phyloP scores from a whole-genome alignment of 2,797 vertebrate species.

The Intellagama lesueurii region DNA sequence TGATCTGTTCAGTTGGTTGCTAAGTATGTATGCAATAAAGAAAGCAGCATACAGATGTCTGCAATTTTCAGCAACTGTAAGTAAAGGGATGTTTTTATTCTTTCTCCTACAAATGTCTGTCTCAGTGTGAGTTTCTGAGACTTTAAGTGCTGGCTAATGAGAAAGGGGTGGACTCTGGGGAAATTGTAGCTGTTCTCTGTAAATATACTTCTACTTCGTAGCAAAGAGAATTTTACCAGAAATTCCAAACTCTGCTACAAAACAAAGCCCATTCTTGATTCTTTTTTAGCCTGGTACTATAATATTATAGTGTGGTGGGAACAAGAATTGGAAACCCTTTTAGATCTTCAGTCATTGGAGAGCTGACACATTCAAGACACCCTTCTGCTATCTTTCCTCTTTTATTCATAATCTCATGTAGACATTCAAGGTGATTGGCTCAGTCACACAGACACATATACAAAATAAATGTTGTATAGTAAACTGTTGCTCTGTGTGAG shows the following conservation, averaged over 20 bases:
- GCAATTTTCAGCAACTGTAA: too few species aligned
- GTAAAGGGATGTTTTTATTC: too few species aligned
- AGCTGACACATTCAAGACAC: not conserved
- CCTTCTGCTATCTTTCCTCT: not conserved
- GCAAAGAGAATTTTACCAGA: not conserved
- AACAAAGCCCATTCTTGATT: not conserved
- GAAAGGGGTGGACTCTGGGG: too few species aligned
- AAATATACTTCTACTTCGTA: not conserved
- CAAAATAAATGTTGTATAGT: conserved; percentile 10
- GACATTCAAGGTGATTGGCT: not conserved
- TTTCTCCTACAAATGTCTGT: too few species aligned
- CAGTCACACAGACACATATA: not conserved
- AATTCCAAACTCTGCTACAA: not conserved
- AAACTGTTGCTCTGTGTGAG: not conserved
- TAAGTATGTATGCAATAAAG: too few species aligned
- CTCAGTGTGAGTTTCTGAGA: too few species aligned
- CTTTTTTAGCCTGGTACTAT: not conserved
- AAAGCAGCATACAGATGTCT: too few species aligned
- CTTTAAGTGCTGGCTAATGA: too few species aligned
- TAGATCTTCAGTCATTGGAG: not conserved
- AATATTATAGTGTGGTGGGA: not conserved
- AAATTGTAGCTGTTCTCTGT: too few species aligned
- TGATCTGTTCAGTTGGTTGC: too few species aligned
- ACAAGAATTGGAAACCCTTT: not conserved
- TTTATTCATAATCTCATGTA: not conserved